Evolutionary conservation across 2,797 vertebrate species (phyloP).

Genomic region (Stomatorhinus walkeri): DNA sequence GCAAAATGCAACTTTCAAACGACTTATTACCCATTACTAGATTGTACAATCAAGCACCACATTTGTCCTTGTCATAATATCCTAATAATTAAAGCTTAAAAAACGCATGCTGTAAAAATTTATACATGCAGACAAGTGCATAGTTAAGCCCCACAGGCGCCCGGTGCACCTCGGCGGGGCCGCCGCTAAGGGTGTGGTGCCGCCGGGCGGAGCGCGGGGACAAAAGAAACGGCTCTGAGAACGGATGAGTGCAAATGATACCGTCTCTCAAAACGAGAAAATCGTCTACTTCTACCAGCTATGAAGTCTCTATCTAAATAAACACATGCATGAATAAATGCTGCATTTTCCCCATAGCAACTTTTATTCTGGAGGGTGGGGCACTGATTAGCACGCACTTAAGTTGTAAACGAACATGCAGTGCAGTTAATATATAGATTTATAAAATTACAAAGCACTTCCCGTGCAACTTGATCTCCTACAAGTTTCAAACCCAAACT

Average conservation of each 20-base stretch:
- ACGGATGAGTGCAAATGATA: background rate
- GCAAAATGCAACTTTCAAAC: background rate
- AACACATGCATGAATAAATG: background rate
- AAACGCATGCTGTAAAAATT: background rate
- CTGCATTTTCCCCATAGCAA: background rate
- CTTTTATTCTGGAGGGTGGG: conserved; percentile 20
- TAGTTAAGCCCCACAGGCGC: background rate
- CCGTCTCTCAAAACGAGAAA: background rate
- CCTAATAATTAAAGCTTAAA: background rate
- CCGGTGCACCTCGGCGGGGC: background rate
- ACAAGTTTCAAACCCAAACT: background rate
- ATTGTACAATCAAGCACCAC: background rate
- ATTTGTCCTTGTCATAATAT: background rate
- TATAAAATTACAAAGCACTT: background rate
- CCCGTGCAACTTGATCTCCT: background rate
- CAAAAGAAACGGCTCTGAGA: background rate
- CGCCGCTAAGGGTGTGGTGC: background rate
- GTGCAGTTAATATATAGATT: background rate
- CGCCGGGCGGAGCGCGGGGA: background rate
- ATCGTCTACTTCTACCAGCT: background rate
- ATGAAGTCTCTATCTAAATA: background rate
- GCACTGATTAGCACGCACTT: background rate
- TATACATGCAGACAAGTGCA: background rate
- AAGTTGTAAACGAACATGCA: conserved; percentile 22
- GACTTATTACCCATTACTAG: background rate